Evolutionary conservation across 2,888 invertebrate species (phyloP).

Genomic region (Prionchulus punctatus): DNA sequence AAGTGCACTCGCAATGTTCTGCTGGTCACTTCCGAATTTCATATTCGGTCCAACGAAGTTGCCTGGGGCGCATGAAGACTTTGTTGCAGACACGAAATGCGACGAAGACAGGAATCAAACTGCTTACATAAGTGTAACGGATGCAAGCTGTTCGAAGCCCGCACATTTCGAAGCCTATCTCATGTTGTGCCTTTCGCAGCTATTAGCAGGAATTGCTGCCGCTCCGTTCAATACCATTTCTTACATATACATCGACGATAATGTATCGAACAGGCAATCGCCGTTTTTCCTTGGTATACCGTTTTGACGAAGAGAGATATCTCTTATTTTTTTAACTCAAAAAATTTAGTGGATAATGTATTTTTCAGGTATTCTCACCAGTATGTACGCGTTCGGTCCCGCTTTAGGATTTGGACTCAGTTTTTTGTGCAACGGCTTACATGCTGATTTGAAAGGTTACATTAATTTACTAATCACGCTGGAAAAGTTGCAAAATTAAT

Average conservation of each 20-base stretch:
- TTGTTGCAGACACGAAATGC: neutral
- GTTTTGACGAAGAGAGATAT: neutral
- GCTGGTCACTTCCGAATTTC: conserved; percentile 18
- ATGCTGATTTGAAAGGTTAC: conserved; percentile 16
- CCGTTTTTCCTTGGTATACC: conserved; percentile 19
- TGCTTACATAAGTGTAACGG: neutral
- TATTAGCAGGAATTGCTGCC: conserved; percentile 18
- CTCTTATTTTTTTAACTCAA: neutral
- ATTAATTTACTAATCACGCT: too few species aligned
- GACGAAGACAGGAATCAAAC: neutral
- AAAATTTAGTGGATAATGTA: too few species aligned
- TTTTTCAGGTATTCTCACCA: conserved; percentile 21
- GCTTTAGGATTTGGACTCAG: conserved; percentile 22
- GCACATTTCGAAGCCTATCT: conserved; percentile 15
- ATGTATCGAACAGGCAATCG: conserved; percentile 18
- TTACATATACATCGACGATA: conserved; percentile 21
- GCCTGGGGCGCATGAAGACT: conserved; percentile 8
- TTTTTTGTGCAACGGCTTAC: conserved; percentile 18
- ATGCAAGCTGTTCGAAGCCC: too few species aligned
- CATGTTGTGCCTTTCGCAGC: conserved; percentile 18
- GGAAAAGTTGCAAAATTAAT: neutral
- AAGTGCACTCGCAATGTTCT: conserved; percentile 20
- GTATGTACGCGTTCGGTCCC: conserved; percentile 24
- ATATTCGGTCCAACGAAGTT: conserved; percentile 19
- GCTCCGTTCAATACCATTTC: conserved; percentile 25